phyloP scores from a whole-genome alignment of 1,140 invertebrate genomes.

The Diuraphis noxia region DNA sequence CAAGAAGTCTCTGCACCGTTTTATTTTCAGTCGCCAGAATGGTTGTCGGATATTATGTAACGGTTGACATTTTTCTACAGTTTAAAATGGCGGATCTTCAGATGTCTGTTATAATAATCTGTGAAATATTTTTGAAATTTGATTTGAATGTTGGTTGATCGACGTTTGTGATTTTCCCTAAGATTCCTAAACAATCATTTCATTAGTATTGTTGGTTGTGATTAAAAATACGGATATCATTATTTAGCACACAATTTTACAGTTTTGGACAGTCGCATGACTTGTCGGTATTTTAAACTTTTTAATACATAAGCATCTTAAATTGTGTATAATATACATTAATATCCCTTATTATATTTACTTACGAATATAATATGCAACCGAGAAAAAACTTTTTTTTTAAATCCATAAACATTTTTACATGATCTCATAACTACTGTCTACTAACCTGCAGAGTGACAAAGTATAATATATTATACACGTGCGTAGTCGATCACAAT shows the following conservation, averaged over 20 bases:
- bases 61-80: not conserved
- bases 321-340: too few relatives aligned
- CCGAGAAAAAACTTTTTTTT: too few relatives aligned
- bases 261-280: too few relatives aligned
- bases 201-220: too few relatives aligned
- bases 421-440: too few relatives aligned
- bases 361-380: not conserved
- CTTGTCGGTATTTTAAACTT: not conserved
- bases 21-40: not conserved
- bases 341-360: too few relatives aligned
- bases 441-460: not conserved
- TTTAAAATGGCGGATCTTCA: not conserved
- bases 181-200: not conserved
- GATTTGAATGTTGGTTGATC: not conserved
- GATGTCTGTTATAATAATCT: not conserved
- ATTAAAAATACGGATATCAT: too few relatives aligned
- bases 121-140: not conserved
- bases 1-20: not conserved
- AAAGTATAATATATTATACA: not conserved
- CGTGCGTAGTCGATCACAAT: not conserved
- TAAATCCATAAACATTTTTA: too few relatives aligned
- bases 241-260: too few relatives aligned
- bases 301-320: not conserved
- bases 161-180: not conserved
- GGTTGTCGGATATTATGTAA: not conserved